Percentiles rank a stretch among this genome's conserved stretches.
phyloP scores from a whole-genome alignment of 2,113 vertebrate species.

The Oryctolagus cuniculus region DNA sequence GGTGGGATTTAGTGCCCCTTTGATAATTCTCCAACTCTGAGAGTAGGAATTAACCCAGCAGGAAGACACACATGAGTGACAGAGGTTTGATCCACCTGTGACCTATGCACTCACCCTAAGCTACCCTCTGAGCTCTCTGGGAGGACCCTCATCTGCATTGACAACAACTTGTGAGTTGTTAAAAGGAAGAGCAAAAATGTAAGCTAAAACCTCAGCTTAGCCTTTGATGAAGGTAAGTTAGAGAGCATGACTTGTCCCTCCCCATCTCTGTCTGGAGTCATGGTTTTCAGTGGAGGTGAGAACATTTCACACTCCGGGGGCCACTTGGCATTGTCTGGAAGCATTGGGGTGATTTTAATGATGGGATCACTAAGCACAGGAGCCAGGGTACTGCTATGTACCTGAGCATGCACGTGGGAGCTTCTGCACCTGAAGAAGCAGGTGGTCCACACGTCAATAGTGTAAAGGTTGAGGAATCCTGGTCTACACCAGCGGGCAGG shows the following conservation, averaged over 20 bases:
- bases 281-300: too few species aligned
- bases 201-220: neutral
- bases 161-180: neutral
- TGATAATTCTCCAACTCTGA: neutral
- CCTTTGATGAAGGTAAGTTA: neutral
- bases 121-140: neutral
- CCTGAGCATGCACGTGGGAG: neutral
- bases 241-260: neutral
- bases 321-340: neutral
- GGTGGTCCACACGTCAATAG: neutral
- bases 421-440: neutral
- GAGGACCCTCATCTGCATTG: too few species aligned
- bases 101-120: neutral
- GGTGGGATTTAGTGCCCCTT: neutral
- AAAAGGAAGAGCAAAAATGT: neutral
- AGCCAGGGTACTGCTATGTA: neutral
- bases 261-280: neutral
- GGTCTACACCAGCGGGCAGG: neutral
- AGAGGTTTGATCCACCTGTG: neutral
- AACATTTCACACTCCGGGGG: neutral
- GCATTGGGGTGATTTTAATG: neutral
- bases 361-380: neutral
- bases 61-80: neutral
- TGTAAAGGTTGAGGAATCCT: neutral
- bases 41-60: neutral